Evolutionary conservation across 2,888 invertebrate genomes (phyloP), one percentile per base, ranked within the genome.

Genomic region (Adelognathus sp.): DNA sequence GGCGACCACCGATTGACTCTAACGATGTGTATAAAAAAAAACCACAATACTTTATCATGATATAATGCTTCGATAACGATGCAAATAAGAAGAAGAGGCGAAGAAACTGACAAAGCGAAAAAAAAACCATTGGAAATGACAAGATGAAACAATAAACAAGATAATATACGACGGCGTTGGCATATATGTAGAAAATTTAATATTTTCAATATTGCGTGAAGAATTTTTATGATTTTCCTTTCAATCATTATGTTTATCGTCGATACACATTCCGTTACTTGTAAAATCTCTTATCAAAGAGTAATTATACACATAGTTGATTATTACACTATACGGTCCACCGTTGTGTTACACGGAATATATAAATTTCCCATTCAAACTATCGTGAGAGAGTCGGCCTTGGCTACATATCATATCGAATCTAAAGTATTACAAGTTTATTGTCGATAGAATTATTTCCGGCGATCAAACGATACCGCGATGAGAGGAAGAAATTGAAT

Each of bases 371-470:
- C 74, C 64, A 74, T 76, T 71, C 75, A 36, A 66, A 79, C 56
- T 79, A 74, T 80, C 64, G n/a, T n/a, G 74, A 46, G 64, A 69
- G 75, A 80, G 74, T 74, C 82, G 76, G 73, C 79, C 74, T 81
- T 76, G 69, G 76, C 76, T 81, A 79, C 80, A 82, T 82, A 82
- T 82, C 82, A 81, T 75, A 69, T n/a, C 58, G 71, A 44, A 66
- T 66, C 66, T 36, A 63, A 63, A 11, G 44, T 56, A 21, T 64
- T n/a, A n/a, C 31, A 56, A 64, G 41, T 73, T 64, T 46, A 36
- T 14, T 76, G 31, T 72, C 50, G 33, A 31, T 72, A 64, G 58
- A 9, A 61, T 56, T 56, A 44, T 75, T 75, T 54, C 27, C 41
- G 24, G 46, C 33, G 31, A 36, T 58, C 36, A 72, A 21, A 21